A percentile compares a stretch with the other conserved stretches of the same genome.
Conservation (phyloP, 2,113 vertebrate species). For the Mus musculus region GRCm39 chr2:56777001-56777500, state of each 20-base stretch:
- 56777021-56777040: constrained; percentile 39
- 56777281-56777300: not conserved
- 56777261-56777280: not conserved
- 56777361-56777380: not conserved
- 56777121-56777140: not conserved
- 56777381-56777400: not conserved
- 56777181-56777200: not conserved
- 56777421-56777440: not conserved
- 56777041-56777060: not conserved
- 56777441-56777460: not conserved
- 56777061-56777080: not conserved
- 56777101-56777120: not conserved
- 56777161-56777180: too few relatives aligned
- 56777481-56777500: not conserved
- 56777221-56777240: not conserved
- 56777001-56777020: not conserved
- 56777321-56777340: too few relatives aligned
- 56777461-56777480: not conserved
- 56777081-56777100: not conserved
- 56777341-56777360: too few relatives aligned
- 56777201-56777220: not conserved
- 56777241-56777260: not conserved
- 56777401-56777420: constrained; percentile 25
- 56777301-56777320: not conserved
- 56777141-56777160: not conserved